Evolutionary conservation across 2,113 vertebrate genomes (phyloP).

Genomic region (Chlorodrepanis virens): DNA sequence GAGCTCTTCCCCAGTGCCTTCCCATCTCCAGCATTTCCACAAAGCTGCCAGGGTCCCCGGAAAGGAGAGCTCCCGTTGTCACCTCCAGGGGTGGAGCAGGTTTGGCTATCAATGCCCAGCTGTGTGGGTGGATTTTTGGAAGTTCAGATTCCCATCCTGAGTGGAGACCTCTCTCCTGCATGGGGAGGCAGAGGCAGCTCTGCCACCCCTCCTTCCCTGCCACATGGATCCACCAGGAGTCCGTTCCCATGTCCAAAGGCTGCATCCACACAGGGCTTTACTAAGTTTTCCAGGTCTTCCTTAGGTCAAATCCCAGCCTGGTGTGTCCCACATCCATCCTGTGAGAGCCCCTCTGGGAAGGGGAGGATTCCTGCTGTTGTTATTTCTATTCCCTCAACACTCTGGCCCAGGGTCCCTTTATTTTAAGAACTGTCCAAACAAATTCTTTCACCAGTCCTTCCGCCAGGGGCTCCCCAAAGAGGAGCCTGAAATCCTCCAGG

Average conservation of each 20-base stretch:
- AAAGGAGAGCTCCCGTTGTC: not conserved
- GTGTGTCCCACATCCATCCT: fast-evolving
- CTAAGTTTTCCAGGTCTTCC: not conserved
- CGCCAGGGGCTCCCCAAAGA: not conserved
- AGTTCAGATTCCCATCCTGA: not conserved
- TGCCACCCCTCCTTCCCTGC: not conserved
- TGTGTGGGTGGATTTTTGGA: not conserved
- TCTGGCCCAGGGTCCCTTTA: not conserved
- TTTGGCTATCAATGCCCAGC: not conserved
- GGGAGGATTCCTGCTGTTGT: not conserved
- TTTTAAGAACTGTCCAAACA: conserved; percentile 3
- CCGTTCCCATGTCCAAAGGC: not conserved
- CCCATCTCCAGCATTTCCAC: not conserved
- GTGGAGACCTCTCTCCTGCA: not conserved
- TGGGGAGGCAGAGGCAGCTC: not conserved
- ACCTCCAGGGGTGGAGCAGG: not conserved
- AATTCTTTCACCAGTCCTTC: not conserved
- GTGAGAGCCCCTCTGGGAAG: not conserved
- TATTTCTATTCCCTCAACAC: not conserved
- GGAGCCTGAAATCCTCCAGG: not conserved
- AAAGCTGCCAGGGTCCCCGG: not conserved
- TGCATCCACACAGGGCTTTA: not conserved
- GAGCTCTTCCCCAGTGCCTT: not conserved
- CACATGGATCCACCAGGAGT: not conserved
- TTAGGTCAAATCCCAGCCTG: not conserved